Evolutionary conservation across 2,797 vertebrate species (phyloP), one percentile per base, ranked within the genome.

Genomic region (Acomys russatus): DNA sequence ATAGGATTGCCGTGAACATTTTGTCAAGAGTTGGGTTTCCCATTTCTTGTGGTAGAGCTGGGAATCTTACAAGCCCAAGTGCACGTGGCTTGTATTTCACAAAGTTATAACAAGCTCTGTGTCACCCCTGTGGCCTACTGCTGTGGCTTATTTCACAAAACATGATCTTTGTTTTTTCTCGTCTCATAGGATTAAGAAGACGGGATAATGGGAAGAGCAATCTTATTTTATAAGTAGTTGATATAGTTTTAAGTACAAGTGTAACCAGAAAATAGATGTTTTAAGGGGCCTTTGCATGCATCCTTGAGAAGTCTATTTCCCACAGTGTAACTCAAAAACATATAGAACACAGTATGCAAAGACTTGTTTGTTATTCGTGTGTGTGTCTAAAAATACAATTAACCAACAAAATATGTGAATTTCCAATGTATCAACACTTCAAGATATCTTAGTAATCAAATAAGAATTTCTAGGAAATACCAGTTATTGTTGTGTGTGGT

Each of bases 1-100:
- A 30, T 3, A 33, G 15, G 28, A 49, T 2, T 49, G 2, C 15
- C 51, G 5, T 0, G 12, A 54, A 15, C 23, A 64, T n/a, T 30
- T 92, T 28, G 64, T 22, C 33, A 51, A 76, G 6, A 89, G 22
- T 44, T 20, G 63, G 22, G 5, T 33, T 92, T 90, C 20, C 0
- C 20, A 3, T 51, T 54, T 89, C 49, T 70, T 23, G 0, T 49
- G n/a, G 23, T 33, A 56, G 5, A 38, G 1, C 11, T 44, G 51
- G 70, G 66, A 96, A 22, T 70, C 15, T 73, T 11, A 66, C 17
- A 86, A 80, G 73, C 83, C 28, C 80, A 88, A 78, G 70, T n/a
- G 38, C 25, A 17, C 22, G 25, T 70, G 17, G 23, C 30, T 64
- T 63, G 54, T 3, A 3, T 78, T 95, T 86, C 18, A 82, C 82